These are phyloP conservation scores for Trinectes maculatus DNA, from an alignment of 2,113 vertebrate genomes.

Conservation along the genomic window DNA sequence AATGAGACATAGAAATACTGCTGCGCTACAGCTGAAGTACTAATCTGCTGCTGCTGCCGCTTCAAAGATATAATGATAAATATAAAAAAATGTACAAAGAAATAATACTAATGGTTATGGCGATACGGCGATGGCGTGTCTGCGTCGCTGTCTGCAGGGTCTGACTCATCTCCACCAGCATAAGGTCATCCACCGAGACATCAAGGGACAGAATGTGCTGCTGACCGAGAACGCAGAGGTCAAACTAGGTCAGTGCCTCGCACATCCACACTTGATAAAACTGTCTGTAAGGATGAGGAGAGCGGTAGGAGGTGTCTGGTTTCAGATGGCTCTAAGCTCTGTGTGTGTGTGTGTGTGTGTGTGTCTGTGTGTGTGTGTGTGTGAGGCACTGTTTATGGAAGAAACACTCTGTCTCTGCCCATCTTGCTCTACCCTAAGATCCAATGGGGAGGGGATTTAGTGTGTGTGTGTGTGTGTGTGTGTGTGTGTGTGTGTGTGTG, in stretches of 20 bases:
- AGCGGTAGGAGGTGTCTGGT: slow-evolving; percentile 28
- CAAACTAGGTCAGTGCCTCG: slow-evolving; percentile 86
- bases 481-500: slow-evolving; percentile 26
- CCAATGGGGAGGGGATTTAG: slow-evolving; percentile 42
- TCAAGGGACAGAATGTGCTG: slow-evolving; percentile 94
- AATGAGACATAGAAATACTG: too few species aligned
- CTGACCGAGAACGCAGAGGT: slow-evolving; percentile 92
- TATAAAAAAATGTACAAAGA: too few species aligned
- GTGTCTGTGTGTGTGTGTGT: slow-evolving; percentile 12
- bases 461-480: slow-evolving; percentile 31
- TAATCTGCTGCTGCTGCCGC: background rate
- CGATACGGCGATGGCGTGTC: slow-evolving; percentile 22
- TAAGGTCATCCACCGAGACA: slow-evolving; percentile 94
- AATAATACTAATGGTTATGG: background rate
- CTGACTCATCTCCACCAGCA: slow-evolving; percentile 91
- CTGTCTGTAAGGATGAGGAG: slow-evolving; percentile 14
- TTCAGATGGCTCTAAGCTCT: slow-evolving; percentile 29
- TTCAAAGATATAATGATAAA: too few species aligned
- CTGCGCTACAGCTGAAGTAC: too few species aligned
- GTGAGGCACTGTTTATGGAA: slow-evolving; percentile 38
- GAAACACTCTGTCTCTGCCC: slow-evolving; percentile 6
- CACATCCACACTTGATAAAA: slow-evolving; percentile 33
- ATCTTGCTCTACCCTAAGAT: background rate
- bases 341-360: slow-evolving; percentile 19
- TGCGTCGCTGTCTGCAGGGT: slow-evolving; percentile 79